Base-by-base conservation (phyloP, 2,888 invertebrate genomes). In the Nebria salina region DNA sequence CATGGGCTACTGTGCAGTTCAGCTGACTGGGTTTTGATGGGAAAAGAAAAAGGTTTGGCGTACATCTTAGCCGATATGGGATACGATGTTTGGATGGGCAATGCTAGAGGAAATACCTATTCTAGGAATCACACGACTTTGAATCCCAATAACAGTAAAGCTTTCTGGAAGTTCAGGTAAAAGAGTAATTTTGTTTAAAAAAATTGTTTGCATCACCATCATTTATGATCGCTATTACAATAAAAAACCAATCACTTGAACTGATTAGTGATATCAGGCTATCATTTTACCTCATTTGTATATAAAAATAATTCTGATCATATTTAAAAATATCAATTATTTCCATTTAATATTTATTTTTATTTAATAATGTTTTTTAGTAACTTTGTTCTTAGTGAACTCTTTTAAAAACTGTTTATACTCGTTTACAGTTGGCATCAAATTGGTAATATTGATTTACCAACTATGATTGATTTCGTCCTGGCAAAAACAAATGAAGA, bases 1-100 rank as follows among this genome's bases (percentile, higher is more conserved):
- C 96, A 96, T 85, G 97, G 97, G 0, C 88, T 97, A 2, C 88
- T 95, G 0, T 92, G 92, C 15, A 93, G 93, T 84, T 94, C 95
- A 0, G 92, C 93, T 0, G 93, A 94, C 86, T 96, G 94, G 94
- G 89, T 96, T 1, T 88, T 94, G 13, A 89, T 93, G 77, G 93
- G 94, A 7, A 93, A 90, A 0, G 86, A 89, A 43, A 92, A 93
- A 86, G 90, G 90, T 82, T 86, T 92, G 6, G 90, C 86, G 0
- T 89, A 87, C 78, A 82, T 87, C 42, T 84, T 91, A 42, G 88
- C 90, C 4, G 89, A 90, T 79, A 85, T 86, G 26, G 91, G 91
- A 20, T 90, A 89, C 83, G 91, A 91, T 76, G 90, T 91, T 0
- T 93, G 92, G 92, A 83, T 94, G 83, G 92, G 91, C 0, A 94